Conservation (phyloP, 1,140 invertebrate species). For the Trichoplusia ni region DNA sequence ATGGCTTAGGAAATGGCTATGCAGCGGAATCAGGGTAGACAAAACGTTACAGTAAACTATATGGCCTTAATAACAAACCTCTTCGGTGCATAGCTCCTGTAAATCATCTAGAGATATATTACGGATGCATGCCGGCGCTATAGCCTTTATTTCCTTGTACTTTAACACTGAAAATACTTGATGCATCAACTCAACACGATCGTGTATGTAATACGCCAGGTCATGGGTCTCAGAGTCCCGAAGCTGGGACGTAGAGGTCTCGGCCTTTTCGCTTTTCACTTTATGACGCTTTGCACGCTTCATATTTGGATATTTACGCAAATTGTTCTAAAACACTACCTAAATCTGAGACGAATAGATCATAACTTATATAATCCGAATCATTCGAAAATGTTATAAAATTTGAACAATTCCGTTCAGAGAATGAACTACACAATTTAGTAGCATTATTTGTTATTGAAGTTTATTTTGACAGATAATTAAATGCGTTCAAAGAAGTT, state of each 20-base stretch:
- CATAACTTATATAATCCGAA: neutral
- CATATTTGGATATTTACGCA: conserved; percentile 44
- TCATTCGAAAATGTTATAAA: neutral
- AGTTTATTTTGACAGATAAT: neutral
- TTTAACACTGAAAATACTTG: conserved; percentile 84
- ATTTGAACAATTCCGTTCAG: too few relatives aligned
- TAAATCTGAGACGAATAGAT: neutral
- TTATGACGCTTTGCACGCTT: conserved; percentile 54
- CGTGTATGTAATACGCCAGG: conserved; percentile 83
- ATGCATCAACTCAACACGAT: conserved; percentile 84
- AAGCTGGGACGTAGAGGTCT: conserved; percentile 46
- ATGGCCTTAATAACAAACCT: conserved; percentile 58
- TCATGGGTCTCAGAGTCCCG: conserved; percentile 62
- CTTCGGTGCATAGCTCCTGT: conserved; percentile 84
- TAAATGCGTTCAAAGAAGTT: neutral
- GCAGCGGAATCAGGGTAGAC: too few relatives aligned
- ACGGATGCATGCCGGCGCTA: conserved; percentile 83
- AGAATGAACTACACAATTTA: neutral
- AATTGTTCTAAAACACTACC: neutral
- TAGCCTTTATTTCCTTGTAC: conserved; percentile 83
- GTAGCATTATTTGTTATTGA: neutral
- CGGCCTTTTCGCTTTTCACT: conserved; percentile 57
- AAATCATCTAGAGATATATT: conserved; percentile 82
- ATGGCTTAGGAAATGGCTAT: too few relatives aligned
- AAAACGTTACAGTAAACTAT: neutral